Evolutionary conservation across 2,888 invertebrate species (phyloP), one percentile per base, ranked within the genome.

Genomic region (Capitulum mitella): DNA sequence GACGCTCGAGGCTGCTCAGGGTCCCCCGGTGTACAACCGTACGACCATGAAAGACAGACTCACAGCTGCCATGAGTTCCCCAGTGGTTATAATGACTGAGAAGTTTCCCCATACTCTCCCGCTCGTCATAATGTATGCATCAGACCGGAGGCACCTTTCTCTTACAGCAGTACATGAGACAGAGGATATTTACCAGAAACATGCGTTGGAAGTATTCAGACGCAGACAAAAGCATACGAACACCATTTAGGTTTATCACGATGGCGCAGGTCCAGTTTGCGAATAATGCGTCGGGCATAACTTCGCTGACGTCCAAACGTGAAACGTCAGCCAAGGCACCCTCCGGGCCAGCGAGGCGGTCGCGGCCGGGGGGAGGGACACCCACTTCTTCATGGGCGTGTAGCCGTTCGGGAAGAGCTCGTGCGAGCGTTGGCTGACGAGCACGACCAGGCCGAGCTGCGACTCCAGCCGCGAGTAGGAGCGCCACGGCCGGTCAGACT

Each of bases 211-310:
- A n/a, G n/a, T n/a, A n/a, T n/a, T n/a, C n/a, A 12, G 19, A 22
- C 16, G 3, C 51, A 8, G 19, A 16, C 6, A 22, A 8, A 51
- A 3, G 51, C 16, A 6, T 51, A 3, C 10, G 3, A 16, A 51
- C 16, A 16, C 10, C 51, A 51, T 8, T 19, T 51, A 51, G 51
- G 43, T 5, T 43, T 5, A 43, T 12, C 43, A 5, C 6, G 43
- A 12, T 8, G 43, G 12, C 43, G 43, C 43, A 12, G 43, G 43
- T 8, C 6, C 5, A 5, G 43, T 43, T 16, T 51, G 51, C 3
- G 3, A 22, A 51, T 22, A 16, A 51, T 12, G 79, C 78, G 48
- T 79, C 81, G 34, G 79, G 51, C n/a, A n/a, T n/a, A n/a, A n/a
- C n/a, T n/a, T n/a, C n/a, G n/a, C n/a, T 16, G 19, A 51, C 22